Percentiles rank a stretch among this genome's conserved stretches.
Conservation (phyloP, 2,113 vertebrate genomes). For the Halichoerus grypus region DNA sequence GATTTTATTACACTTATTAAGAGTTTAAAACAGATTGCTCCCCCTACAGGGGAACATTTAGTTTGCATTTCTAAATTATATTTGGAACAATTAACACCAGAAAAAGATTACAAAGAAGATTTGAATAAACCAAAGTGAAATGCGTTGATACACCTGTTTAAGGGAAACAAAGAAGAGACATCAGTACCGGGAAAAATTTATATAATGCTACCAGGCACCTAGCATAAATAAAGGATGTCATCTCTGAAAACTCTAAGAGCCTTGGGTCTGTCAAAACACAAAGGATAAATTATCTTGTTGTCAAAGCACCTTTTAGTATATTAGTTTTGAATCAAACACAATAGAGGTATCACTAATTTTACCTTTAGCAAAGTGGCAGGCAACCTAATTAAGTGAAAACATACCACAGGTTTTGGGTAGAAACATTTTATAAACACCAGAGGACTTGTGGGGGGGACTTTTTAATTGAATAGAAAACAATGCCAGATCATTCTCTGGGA, state of each 20-base stretch:
- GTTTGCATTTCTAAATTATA: slow-evolving; percentile 60
- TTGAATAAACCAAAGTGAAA: slow-evolving; percentile 27
- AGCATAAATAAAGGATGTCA: not conserved
- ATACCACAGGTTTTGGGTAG: not conserved
- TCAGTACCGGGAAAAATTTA: not conserved
- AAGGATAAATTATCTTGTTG: slow-evolving; percentile 34
- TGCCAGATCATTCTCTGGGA: slow-evolving; percentile 33
- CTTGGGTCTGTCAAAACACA: slow-evolving; percentile 2
- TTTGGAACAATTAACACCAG: not conserved
- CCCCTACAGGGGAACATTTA: slow-evolving; percentile 52
- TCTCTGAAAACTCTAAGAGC: not conserved
- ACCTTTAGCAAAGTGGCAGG: slow-evolving; percentile 24
- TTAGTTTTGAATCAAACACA: slow-evolving; percentile 55
- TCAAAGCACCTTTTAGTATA: not conserved
- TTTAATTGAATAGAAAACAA: slow-evolving; percentile 23
- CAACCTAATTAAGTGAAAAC: slow-evolving; percentile 58
- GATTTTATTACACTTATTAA: not conserved
- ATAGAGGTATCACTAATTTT: slow-evolving; percentile 41
- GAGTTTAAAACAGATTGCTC: slow-evolving; percentile 58
- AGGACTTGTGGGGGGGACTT: not conserved
- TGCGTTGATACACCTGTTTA: not conserved
- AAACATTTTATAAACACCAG: slow-evolving; percentile 54
- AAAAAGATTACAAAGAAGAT: slow-evolving; percentile 36
- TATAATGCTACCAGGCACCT: not conserved
- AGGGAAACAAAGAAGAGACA: slow-evolving; percentile 2